phyloP scores from a whole-genome alignment of 2,797 vertebrate genomes.

The Cryptoprocta ferox region DNA sequence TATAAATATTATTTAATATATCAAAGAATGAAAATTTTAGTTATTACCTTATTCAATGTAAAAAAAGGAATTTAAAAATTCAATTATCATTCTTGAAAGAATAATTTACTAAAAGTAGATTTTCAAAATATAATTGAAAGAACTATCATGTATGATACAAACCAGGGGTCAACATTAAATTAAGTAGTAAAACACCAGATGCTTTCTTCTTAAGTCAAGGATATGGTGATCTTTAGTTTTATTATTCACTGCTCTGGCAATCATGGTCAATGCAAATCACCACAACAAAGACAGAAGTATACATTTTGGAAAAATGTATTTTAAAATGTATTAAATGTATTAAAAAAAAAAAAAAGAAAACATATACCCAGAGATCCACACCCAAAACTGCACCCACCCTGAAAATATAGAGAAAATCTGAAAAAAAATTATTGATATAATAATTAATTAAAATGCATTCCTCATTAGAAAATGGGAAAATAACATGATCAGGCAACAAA shows the following conservation, averaged over 20 bases:
- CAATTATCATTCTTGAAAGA: not conserved
- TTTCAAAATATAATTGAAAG: not conserved
- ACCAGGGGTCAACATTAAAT: not conserved
- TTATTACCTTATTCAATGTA: not conserved
- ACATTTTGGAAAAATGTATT: not conserved
- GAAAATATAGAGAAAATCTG: not conserved
- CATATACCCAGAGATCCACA: rapidly evolving
- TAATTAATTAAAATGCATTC: not conserved
- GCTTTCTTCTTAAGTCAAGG: not conserved
- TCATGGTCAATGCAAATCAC: not conserved
- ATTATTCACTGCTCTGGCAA: not conserved
- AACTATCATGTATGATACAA: not conserved
- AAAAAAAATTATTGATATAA: not conserved
- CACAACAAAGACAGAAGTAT: not conserved
- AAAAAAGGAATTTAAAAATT: not conserved
- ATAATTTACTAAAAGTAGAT: not conserved
- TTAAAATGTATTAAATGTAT: too few species aligned
- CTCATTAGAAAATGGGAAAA: not conserved
- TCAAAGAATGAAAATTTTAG: not conserved
- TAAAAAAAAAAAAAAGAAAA: too few species aligned
- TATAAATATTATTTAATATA: not conserved
- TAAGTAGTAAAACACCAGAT: not conserved
- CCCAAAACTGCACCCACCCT: not conserved
- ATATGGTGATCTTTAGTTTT: not conserved
- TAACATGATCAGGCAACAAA: not conserved